These are phyloP conservation scores for Thalassarche chlororhynchos DNA, from an alignment of 2,113 vertebrate genomes.

Conservation along the genomic window DNA sequence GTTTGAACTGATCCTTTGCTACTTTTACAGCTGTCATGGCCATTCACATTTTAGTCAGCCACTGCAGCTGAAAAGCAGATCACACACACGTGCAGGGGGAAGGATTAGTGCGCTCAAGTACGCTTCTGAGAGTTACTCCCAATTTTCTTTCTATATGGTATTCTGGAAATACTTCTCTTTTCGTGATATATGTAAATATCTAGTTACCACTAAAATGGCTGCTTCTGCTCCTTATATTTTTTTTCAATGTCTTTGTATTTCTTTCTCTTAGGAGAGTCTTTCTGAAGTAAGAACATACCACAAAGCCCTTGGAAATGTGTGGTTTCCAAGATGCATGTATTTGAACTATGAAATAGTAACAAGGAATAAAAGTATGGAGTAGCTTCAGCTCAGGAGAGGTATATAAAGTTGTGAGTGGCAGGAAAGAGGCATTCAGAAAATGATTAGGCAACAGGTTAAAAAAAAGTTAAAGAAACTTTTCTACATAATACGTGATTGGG, in stretches of 20 bases:
- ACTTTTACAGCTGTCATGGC: background rate
- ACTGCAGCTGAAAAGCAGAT: background rate
- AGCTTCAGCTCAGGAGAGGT: background rate
- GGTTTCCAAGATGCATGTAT: background rate
- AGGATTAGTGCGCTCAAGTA: background rate
- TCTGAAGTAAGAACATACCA: background rate
- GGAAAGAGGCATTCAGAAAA: background rate
- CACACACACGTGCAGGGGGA: background rate
- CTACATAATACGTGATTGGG: background rate
- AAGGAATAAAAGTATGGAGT: background rate
- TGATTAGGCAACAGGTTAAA: background rate
- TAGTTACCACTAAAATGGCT: background rate
- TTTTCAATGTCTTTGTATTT: background rate
- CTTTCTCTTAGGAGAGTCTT: background rate
- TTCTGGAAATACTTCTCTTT: background rate
- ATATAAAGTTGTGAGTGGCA: background rate
- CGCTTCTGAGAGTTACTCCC: background rate
- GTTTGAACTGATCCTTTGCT: background rate
- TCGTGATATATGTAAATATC: background rate
- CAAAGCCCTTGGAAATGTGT: background rate
- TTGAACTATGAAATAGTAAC: background rate
- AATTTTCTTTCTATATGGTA: background rate
- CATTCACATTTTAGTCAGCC: background rate
- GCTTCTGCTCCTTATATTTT: background rate
- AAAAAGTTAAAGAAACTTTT: background rate